Evolutionary conservation across 2,888 invertebrate species (phyloP).

Genomic region (Erpobdella octoculata): DNA sequence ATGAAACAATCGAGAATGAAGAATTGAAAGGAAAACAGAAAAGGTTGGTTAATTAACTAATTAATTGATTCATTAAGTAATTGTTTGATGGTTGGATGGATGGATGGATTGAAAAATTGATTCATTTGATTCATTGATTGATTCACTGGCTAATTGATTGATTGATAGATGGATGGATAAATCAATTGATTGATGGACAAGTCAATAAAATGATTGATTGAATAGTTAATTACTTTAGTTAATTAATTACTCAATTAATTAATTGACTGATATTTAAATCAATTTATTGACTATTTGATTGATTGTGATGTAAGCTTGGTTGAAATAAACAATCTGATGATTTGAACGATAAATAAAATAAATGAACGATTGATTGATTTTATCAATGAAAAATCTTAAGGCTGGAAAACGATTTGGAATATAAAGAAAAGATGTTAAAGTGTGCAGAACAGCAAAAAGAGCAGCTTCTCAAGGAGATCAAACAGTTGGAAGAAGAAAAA

Average conservation of each 20-base stretch:
- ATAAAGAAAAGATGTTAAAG: constrained; percentile 13
- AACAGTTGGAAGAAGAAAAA: neutral
- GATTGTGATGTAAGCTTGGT: neutral
- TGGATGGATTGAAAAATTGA: neutral
- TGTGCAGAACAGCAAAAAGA: neutral
- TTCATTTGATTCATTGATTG: neutral
- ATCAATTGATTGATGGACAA: neutral
- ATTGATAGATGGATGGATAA: neutral
- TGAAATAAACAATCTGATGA: neutral
- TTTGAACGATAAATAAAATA: neutral
- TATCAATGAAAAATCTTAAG: constrained; percentile 2
- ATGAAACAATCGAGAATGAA: constrained; percentile 12
- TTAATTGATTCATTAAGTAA: neutral
- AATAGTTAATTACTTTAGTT: neutral
- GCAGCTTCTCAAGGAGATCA: neutral
- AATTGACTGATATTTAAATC: neutral
- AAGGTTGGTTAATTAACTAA: constrained; percentile 1
- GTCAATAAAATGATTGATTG: neutral
- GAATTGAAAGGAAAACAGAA: constrained; percentile 13
- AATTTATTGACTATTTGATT: neutral
- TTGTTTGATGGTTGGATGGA: neutral
- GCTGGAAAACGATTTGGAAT: constrained; percentile 9
- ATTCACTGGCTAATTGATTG: neutral
- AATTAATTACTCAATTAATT: neutral
- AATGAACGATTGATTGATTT: neutral